Conservation (phyloP, 2,888 invertebrate genomes). For the Linyphia triangularis region DNA sequence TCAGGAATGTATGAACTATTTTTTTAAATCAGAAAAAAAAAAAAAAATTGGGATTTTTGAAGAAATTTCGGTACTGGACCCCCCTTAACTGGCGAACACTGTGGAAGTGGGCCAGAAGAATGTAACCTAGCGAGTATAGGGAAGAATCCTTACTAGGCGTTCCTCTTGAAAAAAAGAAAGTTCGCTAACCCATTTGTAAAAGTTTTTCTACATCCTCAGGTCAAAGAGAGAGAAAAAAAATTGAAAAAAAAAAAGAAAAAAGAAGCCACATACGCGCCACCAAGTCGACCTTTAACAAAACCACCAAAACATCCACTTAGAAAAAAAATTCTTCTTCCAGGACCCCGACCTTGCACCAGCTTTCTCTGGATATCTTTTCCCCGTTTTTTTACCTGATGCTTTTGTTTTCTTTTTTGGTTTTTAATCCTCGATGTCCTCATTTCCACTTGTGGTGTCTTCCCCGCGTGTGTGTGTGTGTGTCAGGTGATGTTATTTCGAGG, state of each 20-base stretch:
- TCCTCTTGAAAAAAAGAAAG: not conserved
- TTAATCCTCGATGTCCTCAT: slow-evolving; percentile 19
- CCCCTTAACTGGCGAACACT: too few relatives aligned
- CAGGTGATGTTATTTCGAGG: slow-evolving; percentile 32
- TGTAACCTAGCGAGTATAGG: too few relatives aligned
- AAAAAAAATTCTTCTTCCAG: slow-evolving; percentile 23
- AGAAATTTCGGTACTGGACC: too few relatives aligned
- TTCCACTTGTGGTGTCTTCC: slow-evolving; percentile 15
- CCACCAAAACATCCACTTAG: slow-evolving; percentile 12
- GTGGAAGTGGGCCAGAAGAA: too few relatives aligned
- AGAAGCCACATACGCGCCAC: not conserved
- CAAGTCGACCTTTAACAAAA: slow-evolving; percentile 54
- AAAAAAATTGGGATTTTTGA: too few relatives aligned
- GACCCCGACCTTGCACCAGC: slow-evolving; percentile 56
- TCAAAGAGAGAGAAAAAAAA: not conserved
- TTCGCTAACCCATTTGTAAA: not conserved
- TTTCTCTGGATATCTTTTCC: slow-evolving; percentile 21
- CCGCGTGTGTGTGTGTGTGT: not conserved
- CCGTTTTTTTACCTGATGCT: not conserved
- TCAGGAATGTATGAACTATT: too few relatives aligned
- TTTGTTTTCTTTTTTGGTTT: slow-evolving; percentile 30
- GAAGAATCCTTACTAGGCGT: too few relatives aligned
- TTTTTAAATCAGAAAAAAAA: too few relatives aligned
- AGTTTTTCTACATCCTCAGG: not conserved
- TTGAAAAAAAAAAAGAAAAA: not conserved